phyloP scores from a whole-genome alignment of 1,140 invertebrate genomes.

The Tetragnatha versicolor region DNA sequence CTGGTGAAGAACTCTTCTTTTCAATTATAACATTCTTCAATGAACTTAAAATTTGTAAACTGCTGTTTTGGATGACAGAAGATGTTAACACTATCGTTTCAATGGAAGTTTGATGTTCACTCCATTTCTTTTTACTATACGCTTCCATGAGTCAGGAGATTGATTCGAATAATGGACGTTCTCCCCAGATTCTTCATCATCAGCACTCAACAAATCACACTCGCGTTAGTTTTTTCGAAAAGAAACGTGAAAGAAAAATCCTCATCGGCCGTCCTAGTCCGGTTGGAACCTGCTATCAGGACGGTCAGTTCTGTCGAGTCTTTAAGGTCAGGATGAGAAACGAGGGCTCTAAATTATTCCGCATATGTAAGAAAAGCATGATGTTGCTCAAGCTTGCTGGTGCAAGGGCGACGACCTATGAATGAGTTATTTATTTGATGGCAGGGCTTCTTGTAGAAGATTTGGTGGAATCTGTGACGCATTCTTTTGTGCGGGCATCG shows the following conservation, averaged over 20 bases:
- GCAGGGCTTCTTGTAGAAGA: no score
- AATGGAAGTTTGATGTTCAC: no score
- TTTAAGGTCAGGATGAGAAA: slow-evolving; percentile 8
- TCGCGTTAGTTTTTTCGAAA: slow-evolving; percentile 1
- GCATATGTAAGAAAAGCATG: slow-evolving; percentile 1
- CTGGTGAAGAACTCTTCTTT: no score
- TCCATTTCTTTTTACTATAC: no score
- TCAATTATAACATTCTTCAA: no score
- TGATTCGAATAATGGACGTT: slow-evolving; percentile 8
- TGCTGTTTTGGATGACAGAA: no score
- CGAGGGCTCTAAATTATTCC: slow-evolving; percentile 9
- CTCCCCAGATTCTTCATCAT: background rate
- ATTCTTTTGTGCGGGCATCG: no score
- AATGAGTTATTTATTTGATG: background rate
- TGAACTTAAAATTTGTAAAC: no score
- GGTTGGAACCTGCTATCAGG: no score
- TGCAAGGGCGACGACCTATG: slow-evolving; percentile 26
- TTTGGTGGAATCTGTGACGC: no score
- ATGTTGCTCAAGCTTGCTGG: background rate
- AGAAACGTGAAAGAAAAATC: background rate
- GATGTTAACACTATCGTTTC: no score
- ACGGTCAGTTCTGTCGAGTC: background rate
- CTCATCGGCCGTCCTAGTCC: no score
- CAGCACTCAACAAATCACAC: background rate
- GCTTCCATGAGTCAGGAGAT: background rate